Evolutionary conservation across 2,113 vertebrate genomes (phyloP).

Genomic region (Corydoras sp.): DNA sequence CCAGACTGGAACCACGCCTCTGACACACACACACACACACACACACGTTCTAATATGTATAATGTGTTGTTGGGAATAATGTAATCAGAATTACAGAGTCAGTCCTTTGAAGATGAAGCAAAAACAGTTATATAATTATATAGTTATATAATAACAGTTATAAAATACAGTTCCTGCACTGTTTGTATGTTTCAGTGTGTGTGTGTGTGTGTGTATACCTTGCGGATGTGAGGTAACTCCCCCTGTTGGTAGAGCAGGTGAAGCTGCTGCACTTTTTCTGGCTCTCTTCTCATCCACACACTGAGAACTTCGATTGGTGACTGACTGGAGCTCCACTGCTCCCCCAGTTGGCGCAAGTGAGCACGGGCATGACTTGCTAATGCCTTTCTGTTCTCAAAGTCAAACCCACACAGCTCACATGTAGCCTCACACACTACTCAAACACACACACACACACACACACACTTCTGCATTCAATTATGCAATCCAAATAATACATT

Average conservation of each 20-base stretch:
- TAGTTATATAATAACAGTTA: too few species aligned
- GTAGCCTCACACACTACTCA: conserved; percentile 65
- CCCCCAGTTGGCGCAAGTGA: conserved; percentile 84
- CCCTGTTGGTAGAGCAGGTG: conserved; percentile 80
- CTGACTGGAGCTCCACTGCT: conserved; percentile 85
- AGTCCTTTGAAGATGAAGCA: too few species aligned
- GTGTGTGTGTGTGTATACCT: conserved; percentile 7
- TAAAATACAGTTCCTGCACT: neutral
- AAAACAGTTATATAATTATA: too few species aligned
- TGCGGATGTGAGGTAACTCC: conserved; percentile 69
- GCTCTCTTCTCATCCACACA: conserved; percentile 83
- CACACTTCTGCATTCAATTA: neutral
- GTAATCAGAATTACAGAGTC: too few species aligned
- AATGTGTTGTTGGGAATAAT: too few species aligned
- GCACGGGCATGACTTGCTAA: conserved; percentile 87
- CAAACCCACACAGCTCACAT: conserved; percentile 89
- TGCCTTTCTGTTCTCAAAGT: conserved; percentile 91
- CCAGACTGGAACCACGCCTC: conserved; percentile 2
- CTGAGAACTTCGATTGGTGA: conserved; percentile 87
- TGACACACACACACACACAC: conserved; percentile 1
- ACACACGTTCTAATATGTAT: neutral
- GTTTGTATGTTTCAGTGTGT: neutral
- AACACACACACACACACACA: neutral
- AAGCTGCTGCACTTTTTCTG: conserved; percentile 75
- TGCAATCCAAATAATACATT: neutral